Conservation (phyloP, 2,888 invertebrate species). For the Perizoma flavofasciatum region DNA sequence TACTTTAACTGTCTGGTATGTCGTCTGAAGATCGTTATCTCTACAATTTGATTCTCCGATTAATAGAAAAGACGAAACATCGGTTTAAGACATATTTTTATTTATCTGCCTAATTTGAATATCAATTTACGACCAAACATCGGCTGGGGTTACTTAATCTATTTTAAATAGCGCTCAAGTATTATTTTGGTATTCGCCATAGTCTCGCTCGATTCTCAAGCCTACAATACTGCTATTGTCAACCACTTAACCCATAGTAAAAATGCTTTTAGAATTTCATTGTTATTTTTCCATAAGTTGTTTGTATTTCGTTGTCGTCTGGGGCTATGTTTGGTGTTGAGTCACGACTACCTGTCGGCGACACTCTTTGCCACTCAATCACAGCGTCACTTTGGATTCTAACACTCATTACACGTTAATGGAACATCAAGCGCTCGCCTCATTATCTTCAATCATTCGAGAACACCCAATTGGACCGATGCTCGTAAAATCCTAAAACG, state of each 20-base stretch:
- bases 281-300: conserved; percentile 23
- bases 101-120: background rate
- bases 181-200: conserved; percentile 1
- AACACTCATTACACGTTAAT: conserved; percentile 73
- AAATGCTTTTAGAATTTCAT: conserved; percentile 9
- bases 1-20: conserved; percentile 28
- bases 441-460: conserved; percentile 60
- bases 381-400: conserved; percentile 67
- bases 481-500: conserved; percentile 51
- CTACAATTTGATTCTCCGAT: conserved; percentile 7
- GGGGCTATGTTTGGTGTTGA: conserved; percentile 61
- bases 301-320: conserved; percentile 42
- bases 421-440: conserved; percentile 64
- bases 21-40: conserved; percentile 17
- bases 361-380: conserved; percentile 69
- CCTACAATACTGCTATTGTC: conserved; percentile 21
- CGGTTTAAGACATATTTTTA: conserved; percentile 1
- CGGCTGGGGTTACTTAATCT: background rate
- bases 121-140: no score
- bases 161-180: conserved; percentile 16
- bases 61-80: conserved; percentile 1
- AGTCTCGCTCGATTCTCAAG: conserved; percentile 8
- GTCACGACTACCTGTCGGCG: conserved; percentile 75
- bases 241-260: conserved; percentile 21
- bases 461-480: conserved; percentile 49